Conservation (phyloP, 2,888 invertebrate species). For the Meteorus cinctellus region DNA sequence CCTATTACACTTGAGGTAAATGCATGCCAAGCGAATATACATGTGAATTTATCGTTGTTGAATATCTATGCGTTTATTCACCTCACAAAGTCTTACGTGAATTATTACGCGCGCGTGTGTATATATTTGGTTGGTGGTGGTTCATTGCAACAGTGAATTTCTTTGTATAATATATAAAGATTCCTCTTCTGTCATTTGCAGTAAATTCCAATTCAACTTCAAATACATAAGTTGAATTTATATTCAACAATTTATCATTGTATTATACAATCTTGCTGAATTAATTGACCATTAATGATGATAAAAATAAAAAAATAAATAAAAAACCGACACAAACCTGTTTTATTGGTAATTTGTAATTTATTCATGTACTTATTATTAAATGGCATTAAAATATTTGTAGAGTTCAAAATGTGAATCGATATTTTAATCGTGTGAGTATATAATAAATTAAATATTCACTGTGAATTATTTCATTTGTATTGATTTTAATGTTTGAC, state of each 20-base stretch:
- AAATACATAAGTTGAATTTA: background rate
- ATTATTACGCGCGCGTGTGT: slow-evolving; percentile 14
- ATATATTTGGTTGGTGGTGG: background rate
- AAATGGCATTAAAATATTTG: background rate
- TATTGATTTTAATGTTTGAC: background rate
- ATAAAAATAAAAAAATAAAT: background rate
- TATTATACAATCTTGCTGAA: slow-evolving; percentile 3
- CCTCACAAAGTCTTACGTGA: slow-evolving; percentile 27
- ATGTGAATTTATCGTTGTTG: slow-evolving; percentile 27
- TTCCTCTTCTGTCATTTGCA: background rate
- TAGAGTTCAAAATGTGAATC: background rate
- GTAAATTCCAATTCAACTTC: background rate
- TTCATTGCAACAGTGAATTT: background rate
- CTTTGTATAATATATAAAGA: background rate
- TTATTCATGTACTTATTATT: background rate
- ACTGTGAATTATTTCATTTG: background rate
- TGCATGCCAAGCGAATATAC: slow-evolving; percentile 8
- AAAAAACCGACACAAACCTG: background rate
- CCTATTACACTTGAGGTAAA: background rate
- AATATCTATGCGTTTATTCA: slow-evolving; percentile 23
- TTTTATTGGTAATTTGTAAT: background rate
- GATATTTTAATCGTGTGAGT: background rate
- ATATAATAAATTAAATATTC: background rate
- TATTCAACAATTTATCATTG: slow-evolving; percentile 2
- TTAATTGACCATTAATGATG: background rate